Percentiles rank a stretch among this genome's conserved stretches.
Evolutionary conservation across 2,797 vertebrate species (phyloP).

Genomic region (Phalloptychus januarius): DNA sequence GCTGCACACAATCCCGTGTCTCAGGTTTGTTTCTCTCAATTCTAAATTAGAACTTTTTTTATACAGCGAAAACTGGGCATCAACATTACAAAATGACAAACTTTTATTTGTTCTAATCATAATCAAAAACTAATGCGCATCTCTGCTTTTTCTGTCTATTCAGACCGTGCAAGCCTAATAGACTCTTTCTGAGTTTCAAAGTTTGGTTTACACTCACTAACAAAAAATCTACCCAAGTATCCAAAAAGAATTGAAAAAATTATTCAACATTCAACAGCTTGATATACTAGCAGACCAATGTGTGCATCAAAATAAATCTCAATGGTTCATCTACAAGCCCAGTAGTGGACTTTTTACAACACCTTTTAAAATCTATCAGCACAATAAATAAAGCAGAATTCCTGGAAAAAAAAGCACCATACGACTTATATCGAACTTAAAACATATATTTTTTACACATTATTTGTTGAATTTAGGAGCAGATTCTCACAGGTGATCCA

Average conservation of each 20-base stretch:
- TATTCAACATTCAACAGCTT: background rate
- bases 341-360: background rate
- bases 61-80: constrained; percentile 1
- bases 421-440: background rate
- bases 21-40: constrained; percentile 44
- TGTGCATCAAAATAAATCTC: background rate
- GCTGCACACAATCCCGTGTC: constrained; percentile 39
- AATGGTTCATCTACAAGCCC: background rate
- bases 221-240: background rate
- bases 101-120: background rate
- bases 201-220: background rate
- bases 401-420: background rate
- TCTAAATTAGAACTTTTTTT: constrained; percentile 32
- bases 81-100: background rate
- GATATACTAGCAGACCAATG: background rate
- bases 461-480: background rate
- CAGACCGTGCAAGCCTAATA: background rate
- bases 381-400: background rate
- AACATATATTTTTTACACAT: background rate
- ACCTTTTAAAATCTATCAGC: background rate
- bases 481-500: background rate
- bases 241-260: background rate
- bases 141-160: background rate
- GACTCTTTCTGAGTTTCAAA: background rate
- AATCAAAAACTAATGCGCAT: background rate